A percentile compares a stretch with the other conserved stretches of the same genome.
Conservation (phyloP, 2,797 vertebrate species). For the Microchirus variegatus region DNA sequence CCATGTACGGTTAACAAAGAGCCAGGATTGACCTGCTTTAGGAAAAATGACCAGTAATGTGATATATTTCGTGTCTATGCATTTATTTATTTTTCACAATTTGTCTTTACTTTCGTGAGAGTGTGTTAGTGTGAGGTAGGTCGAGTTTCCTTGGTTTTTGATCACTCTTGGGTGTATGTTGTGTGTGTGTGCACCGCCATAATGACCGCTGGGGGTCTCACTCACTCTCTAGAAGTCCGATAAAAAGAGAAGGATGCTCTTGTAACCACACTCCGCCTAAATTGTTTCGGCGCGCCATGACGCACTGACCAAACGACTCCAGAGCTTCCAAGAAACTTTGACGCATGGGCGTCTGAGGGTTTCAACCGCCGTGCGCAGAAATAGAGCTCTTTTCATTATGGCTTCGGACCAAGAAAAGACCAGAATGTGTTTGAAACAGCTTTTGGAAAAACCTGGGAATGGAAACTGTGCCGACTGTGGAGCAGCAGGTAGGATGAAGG, state of each 20-base stretch:
- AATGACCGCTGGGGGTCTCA: conserved; percentile 54
- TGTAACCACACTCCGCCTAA: no score
- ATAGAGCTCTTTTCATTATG: conserved; percentile 26
- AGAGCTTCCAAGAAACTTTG: conserved; percentile 12
- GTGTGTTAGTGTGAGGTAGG: no score
- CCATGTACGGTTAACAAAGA: no score
- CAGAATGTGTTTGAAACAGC: conserved; percentile 51
- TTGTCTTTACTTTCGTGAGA: no score
- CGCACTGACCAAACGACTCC: background rate
- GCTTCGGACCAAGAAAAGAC: conserved; percentile 43
- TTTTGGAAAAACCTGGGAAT: conserved; percentile 67
- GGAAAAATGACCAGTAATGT: no score
- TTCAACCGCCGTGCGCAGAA: background rate
- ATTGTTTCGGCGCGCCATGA: background rate
- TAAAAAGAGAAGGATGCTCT: no score
- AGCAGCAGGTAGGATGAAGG: conserved; percentile 62
- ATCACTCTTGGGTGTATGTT: background rate
- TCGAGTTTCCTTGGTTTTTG: no score
- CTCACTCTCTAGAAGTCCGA: conserved; percentile 23
- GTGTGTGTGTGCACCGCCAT: background rate
- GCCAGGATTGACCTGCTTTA: no score
- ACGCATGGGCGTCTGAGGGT: conserved; percentile 19
- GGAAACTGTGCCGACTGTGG: conserved; percentile 71
- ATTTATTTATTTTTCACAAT: no score
- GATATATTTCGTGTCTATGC: no score